Evolutionary conservation across 1,140 invertebrate genomes (phyloP).

Genomic region (Phymorhynchus buccinoides): DNA sequence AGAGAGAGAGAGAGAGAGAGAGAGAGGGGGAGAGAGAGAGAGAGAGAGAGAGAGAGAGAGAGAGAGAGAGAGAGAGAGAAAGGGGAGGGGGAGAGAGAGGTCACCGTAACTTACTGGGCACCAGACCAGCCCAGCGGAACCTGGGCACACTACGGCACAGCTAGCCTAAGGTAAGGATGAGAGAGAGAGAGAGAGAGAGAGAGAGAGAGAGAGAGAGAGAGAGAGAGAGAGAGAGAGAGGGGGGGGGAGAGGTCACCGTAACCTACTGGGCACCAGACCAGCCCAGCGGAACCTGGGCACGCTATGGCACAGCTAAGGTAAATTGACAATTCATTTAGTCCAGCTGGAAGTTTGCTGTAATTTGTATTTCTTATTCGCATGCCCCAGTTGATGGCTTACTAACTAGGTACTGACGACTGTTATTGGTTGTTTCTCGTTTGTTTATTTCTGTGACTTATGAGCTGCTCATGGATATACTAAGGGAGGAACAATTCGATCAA

Average conservation of each 20-base stretch:
- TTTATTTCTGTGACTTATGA: too few species aligned
- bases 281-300: slow-evolving; percentile 46
- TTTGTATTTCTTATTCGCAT: too few species aligned
- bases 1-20: neutral
- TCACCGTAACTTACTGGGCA: slow-evolving; percentile 59
- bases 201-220: neutral
- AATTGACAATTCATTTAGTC: too few species aligned
- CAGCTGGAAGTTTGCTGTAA: too few species aligned
- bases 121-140: slow-evolving; percentile 52
- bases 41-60: neutral
- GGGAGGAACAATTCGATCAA: too few species aligned
- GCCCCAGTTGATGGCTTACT: too few species aligned
- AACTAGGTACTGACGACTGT: too few species aligned
- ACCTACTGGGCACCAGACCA: slow-evolving; percentile 60
- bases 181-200: neutral
- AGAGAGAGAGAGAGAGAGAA: neutral
- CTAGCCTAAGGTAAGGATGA: neutral
- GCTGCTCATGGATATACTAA: too few species aligned
- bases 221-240: neutral
- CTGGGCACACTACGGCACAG: neutral
- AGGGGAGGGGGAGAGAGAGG: slow-evolving; percentile 40
- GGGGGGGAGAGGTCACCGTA: slow-evolving; percentile 46
- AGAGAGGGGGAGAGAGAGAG: neutral
- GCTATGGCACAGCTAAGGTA: neutral
- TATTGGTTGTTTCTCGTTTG: too few species aligned